phyloP scores from a whole-genome alignment of 2,888 invertebrate species.

The Calameuta idolon region DNA sequence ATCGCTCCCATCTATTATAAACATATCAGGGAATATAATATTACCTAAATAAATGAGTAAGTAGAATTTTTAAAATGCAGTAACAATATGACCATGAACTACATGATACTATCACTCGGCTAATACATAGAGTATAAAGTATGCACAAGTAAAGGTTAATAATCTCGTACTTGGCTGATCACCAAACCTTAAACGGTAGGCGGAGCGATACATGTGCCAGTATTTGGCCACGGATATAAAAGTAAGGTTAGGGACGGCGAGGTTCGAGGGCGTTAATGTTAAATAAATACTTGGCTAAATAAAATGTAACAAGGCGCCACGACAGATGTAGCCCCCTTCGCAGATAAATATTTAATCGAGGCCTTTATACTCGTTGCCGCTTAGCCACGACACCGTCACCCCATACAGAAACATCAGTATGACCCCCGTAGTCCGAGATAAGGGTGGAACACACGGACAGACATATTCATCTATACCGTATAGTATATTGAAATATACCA shows the following conservation, averaged over 20 bases:
- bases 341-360: conserved; percentile 65
- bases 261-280: conserved; percentile 57
- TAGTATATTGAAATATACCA: background rate
- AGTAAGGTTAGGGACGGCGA: conserved; percentile 19
- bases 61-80: background rate
- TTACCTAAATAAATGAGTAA: background rate
- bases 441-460: background rate
- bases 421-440: background rate
- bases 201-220: conserved; percentile 39
- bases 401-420: background rate
- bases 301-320: conserved; percentile 58
- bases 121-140: background rate
- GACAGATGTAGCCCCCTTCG: conserved; percentile 17
- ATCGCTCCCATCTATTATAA: background rate
- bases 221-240: conserved; percentile 42
- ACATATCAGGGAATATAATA: background rate
- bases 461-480: background rate
- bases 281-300: conserved; percentile 62
- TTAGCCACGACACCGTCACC: conserved; percentile 1
- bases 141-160: conserved; percentile 36
- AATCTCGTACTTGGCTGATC: conserved; percentile 48
- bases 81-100: background rate
- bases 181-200: conserved; percentile 42
- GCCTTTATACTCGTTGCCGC: conserved; percentile 27
- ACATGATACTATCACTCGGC: background rate